These are phyloP conservation scores for Agrypnia vestita DNA, from an alignment of 1,140 invertebrate species.

Conservation along the genomic window DNA sequence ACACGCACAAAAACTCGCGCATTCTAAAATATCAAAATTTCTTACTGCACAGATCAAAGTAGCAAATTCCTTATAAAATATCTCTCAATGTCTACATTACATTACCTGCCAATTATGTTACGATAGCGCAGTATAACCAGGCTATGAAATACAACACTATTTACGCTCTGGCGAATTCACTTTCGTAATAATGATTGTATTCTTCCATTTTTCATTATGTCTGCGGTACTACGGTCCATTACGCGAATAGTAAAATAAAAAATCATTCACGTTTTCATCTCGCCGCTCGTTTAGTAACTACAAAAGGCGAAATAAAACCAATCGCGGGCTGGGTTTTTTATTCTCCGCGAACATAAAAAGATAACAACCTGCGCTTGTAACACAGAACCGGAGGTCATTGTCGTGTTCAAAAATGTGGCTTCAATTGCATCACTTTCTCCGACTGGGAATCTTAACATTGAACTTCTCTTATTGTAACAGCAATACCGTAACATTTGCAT, in stretches of 20 bases:
- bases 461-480: too few species aligned
- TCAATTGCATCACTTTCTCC: slow-evolving; percentile 28
- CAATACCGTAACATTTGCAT: too few species aligned
- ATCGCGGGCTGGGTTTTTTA: background rate
- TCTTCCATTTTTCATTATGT: slow-evolving; percentile 33
- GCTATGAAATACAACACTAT: too few species aligned
- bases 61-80: too few species aligned
- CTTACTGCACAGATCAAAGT: too few species aligned
- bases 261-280: slow-evolving; percentile 19
- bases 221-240: background rate
- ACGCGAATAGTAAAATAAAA: slow-evolving; percentile 30
- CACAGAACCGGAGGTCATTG: slow-evolving; percentile 14
- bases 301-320: slow-evolving; percentile 10
- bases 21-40: too few species aligned
- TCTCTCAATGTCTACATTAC: too few species aligned
- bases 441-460: background rate
- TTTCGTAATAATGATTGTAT: slow-evolving; percentile 5
- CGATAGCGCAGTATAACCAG: too few species aligned
- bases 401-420: slow-evolving; percentile 14
- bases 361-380: slow-evolving; percentile 1
- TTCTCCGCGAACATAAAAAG: background rate
- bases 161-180: background rate
- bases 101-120: too few species aligned
- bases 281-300: background rate
- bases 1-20: too few species aligned